A percentile compares a stretch with the other conserved stretches of the same genome.
Evolutionary conservation across 2,888 invertebrate genomes (phyloP).

Genomic region (Seira ritae): DNA sequence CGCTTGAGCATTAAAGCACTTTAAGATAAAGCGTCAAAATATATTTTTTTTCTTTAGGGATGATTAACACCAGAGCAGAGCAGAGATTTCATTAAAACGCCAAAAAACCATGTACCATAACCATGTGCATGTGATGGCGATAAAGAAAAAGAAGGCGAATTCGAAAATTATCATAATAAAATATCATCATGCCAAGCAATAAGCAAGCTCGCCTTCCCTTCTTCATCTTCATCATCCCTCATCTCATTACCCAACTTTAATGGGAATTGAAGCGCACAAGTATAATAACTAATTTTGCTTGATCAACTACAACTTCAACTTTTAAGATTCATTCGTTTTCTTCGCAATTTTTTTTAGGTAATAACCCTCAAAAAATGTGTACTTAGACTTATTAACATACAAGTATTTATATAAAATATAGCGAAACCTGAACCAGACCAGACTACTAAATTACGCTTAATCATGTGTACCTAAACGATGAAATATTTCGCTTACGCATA

Average conservation of each 20-base stretch:
- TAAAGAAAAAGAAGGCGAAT: background rate
- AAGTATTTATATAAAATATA: conserved; percentile 1
- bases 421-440: background rate
- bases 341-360: background rate
- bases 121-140: background rate
- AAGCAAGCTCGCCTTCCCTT: background rate
- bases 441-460: conserved; percentile 5
- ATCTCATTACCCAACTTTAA: background rate
- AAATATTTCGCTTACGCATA: conserved; percentile 1
- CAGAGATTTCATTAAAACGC: background rate
- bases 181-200: no score
- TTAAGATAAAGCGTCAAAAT: background rate
- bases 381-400: background rate
- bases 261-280: background rate
- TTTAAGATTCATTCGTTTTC: background rate
- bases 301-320: background rate
- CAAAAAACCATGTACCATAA: background rate
- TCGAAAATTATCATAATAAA: no score
- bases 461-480: background rate
- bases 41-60: conserved; percentile 3
- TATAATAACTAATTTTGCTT: background rate
- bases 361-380: conserved; percentile 1
- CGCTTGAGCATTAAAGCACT: no score
- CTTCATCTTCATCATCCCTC: no score
- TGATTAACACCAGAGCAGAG: conserved; percentile 4